A percentile compares a stretch with the other conserved stretches of the same genome.
Evolutionary conservation across 1,140 invertebrate species (phyloP).

Genomic region (Drosophila erecta): DNA sequence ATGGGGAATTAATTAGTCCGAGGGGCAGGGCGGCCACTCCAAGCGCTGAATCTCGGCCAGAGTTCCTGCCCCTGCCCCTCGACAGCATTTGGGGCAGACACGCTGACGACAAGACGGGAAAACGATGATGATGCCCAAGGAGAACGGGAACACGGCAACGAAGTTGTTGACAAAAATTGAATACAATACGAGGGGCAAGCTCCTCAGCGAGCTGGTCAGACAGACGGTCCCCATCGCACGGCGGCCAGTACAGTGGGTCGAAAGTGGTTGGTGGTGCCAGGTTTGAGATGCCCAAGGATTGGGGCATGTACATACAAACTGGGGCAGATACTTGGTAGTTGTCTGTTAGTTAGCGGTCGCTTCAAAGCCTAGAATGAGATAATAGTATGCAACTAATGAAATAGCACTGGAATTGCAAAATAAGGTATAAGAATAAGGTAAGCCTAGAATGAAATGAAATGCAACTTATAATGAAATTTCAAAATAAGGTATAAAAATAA

Average conservation of each 20-base stretch:
- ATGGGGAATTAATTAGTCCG: constrained; percentile 77
- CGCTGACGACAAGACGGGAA: constrained; percentile 52
- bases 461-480: too few species aligned
- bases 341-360: too few species aligned
- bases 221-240: constrained; percentile 25
- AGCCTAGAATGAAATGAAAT: too few species aligned
- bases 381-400: too few species aligned
- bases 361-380: too few species aligned
- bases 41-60: neutral
- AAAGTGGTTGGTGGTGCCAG: neutral
- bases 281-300: neutral
- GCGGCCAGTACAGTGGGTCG: constrained; percentile 33
- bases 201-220: constrained; percentile 38
- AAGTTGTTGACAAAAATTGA: constrained; percentile 80
- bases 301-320: too few species aligned
- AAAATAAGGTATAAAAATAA: too few species aligned
- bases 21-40: constrained; percentile 29
- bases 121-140: constrained; percentile 11
- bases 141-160: constrained; percentile 20
- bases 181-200: constrained; percentile 62
- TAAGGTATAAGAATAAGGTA: too few species aligned
- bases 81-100: constrained; percentile 57
- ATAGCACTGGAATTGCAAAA: too few species aligned
- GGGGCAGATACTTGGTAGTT: too few species aligned
- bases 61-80: neutral